phyloP scores from a whole-genome alignment of 2,113 vertebrate genomes.

The Nibea albiflora region DNA sequence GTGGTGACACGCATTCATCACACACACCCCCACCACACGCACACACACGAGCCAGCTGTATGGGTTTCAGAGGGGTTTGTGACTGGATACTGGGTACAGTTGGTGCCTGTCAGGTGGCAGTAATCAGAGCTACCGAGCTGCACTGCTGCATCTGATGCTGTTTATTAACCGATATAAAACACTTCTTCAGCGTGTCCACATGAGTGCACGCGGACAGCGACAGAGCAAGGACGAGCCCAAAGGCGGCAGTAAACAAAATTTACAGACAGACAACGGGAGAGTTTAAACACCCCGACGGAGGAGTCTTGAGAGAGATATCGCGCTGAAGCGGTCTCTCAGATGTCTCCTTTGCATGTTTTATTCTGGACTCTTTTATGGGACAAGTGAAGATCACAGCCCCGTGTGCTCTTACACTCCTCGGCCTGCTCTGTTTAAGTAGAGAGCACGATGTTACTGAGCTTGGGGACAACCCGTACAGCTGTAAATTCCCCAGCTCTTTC shows the following conservation, averaged over 20 bases:
- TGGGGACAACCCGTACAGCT: constrained; percentile 27
- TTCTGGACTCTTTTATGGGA: constrained; percentile 45
- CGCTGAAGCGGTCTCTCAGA: constrained; percentile 20
- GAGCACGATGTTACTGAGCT: constrained; percentile 42
- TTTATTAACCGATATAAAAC: constrained; percentile 16
- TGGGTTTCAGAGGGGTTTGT: constrained; percentile 45
- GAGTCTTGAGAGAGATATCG: constrained; percentile 26
- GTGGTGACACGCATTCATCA: background rate
- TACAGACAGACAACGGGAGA: background rate
- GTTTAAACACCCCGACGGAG: background rate
- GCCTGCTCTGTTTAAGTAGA: constrained; percentile 43
- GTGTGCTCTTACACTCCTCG: constrained; percentile 26
- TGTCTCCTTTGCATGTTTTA: constrained; percentile 38
- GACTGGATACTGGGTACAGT: constrained; percentile 43
- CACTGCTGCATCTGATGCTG: constrained; percentile 35
- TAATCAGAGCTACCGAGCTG: constrained; percentile 52
- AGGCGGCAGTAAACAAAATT: background rate
- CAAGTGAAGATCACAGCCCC: constrained; percentile 9
- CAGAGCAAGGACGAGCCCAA: constrained; percentile 9
- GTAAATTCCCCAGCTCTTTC: constrained; percentile 73
- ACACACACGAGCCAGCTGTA: constrained; percentile 28
- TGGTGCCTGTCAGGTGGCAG: constrained; percentile 59
- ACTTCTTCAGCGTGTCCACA: constrained; percentile 7
- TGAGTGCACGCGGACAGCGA: background rate
- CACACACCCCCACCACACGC: constrained; percentile 14